A percentile compares a stretch with the other conserved stretches of the same genome.
Conservation (phyloP, 2,113 vertebrate species). For the Blennius ocellaris region DNA sequence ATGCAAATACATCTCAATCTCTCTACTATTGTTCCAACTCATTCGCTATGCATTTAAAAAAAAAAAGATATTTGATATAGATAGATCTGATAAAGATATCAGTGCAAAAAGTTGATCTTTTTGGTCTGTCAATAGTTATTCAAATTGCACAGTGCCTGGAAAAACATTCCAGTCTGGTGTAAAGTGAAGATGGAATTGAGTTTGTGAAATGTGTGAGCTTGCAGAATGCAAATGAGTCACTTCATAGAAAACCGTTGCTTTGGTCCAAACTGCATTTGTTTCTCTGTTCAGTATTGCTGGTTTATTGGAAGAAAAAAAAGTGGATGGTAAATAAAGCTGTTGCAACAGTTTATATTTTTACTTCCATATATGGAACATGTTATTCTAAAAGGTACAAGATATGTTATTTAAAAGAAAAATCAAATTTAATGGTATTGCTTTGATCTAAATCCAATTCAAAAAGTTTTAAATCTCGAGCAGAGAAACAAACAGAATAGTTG, state of each 20-base stretch:
- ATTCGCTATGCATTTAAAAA: conserved; percentile 61
- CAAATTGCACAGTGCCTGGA: conserved; percentile 52
- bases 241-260: conserved; percentile 60
- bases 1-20: conserved; percentile 39
- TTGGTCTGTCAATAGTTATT: conserved; percentile 63
- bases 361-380: conserved; percentile 27
- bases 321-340: conserved; percentile 42
- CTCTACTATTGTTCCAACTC: conserved; percentile 32
- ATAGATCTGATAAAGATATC: no score
- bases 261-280: conserved; percentile 54
- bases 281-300: conserved; percentile 49
- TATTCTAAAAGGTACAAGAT: conserved; percentile 9
- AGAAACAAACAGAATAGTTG: conserved; percentile 38
- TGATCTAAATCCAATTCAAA: background rate
- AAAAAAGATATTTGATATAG: no score
- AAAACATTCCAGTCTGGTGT: conserved; percentile 58
- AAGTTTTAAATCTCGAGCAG: conserved; percentile 24
- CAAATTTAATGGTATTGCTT: conserved; percentile 22
- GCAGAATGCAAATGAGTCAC: conserved; percentile 70
- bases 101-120: conserved; percentile 51
- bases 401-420: conserved; percentile 2
- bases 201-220: conserved; percentile 66
- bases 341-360: conserved; percentile 39
- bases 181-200: conserved; percentile 68
- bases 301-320: conserved; percentile 32